Evolutionary conservation across 2,113 vertebrate genomes (phyloP).

Genomic region (Sinocyclocheilus anshuiensis): DNA sequence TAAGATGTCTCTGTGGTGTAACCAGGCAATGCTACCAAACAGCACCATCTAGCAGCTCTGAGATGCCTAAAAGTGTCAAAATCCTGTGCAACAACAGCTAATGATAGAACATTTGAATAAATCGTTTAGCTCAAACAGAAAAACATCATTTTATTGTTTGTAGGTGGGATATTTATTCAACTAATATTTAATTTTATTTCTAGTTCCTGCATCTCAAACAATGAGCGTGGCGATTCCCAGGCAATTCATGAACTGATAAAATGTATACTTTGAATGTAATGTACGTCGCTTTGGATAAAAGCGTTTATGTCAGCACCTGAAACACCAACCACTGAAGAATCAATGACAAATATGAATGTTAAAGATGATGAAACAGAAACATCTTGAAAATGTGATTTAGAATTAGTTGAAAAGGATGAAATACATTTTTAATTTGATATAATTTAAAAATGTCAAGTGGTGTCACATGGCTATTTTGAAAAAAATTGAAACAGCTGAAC

Average conservation of each 20-base stretch:
- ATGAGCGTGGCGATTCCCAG: background rate
- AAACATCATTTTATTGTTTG: background rate
- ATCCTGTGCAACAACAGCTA: background rate
- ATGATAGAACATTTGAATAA: background rate
- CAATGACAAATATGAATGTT: background rate
- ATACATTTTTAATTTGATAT: background rate
- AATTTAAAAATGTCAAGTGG: background rate
- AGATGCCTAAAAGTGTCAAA: constrained; percentile 19
- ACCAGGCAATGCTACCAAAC: constrained; percentile 61
- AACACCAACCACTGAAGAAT: background rate
- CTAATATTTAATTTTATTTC: background rate
- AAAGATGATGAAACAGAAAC: background rate
- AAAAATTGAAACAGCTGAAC: too few relatives aligned
- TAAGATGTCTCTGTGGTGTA: constrained; percentile 11
- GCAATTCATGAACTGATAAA: background rate
- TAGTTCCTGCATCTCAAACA: background rate
- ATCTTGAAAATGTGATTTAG: background rate
- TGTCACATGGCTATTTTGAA: background rate
- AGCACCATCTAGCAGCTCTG: constrained; percentile 80
- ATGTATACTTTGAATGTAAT: background rate
- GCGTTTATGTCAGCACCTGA: background rate
- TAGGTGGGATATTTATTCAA: background rate
- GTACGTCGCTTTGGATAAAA: background rate
- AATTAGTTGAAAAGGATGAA: background rate
- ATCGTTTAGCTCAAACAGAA: background rate